Evolutionary conservation across 2,888 invertebrate genomes (phyloP), one percentile per base, ranked within the genome.

Genomic region (Dryadula phaetusa): DNA sequence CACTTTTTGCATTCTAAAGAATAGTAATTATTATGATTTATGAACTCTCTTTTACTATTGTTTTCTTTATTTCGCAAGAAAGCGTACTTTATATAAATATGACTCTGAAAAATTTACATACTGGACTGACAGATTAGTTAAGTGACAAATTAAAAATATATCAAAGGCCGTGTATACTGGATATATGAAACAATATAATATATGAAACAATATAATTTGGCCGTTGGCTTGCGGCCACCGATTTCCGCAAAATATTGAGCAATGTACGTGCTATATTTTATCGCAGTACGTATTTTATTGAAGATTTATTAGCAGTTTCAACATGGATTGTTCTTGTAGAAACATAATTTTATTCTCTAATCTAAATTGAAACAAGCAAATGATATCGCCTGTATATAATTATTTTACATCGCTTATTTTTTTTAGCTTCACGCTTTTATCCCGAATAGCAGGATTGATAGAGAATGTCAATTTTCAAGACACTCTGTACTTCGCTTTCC

Each of bases 191-290:
- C 46, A 32, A 32, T 74, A 74, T 66, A 62, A 74, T 75, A 54
- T 46, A 52, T 18, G 7, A 42, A 49, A 42, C 46, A 32, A 32
- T 74, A 74, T 66, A 62, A 74, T 75, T 72, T 70, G 72, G 62
- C 65, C 70, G 63, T 63, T 66, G 64, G 67, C 70, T 58, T n/a
- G 62, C 62, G 67, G 67, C 69, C 71, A 71, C 49, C 37, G 60
- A 32, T 66, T 66, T 58, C 46, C 66, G 62, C 53, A 69, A 63
- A 63, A 44, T 37, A 44, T 44, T 7, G 6, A 28, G 25, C 52
- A 60, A 32, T 44, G 34, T 49, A 16, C 47, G 34, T 16, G 40
- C 28, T 56, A 42, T 62, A 58, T 62, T 44, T 34, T 34, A 62
- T 58, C 14, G 22, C 18, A 49, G 8, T 37, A 12, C 32, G 18